Conservation (phyloP, 2,888 invertebrate genomes). For the Aphodius sticticus region DNA sequence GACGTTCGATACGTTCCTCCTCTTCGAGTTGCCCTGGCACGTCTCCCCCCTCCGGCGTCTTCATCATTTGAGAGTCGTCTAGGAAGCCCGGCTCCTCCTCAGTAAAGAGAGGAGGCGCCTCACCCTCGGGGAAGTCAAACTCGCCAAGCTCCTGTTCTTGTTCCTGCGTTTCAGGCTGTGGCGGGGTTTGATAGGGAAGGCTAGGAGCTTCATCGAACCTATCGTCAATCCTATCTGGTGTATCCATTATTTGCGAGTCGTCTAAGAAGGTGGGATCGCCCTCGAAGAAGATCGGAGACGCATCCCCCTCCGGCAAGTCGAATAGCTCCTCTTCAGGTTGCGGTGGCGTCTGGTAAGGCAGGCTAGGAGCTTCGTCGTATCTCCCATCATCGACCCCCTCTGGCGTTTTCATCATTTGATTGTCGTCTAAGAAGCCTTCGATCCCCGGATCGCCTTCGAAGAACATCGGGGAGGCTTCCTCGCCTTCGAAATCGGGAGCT, state of each 20-base stretch:
- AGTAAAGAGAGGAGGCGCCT: too few species aligned
- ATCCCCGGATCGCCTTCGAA: too few species aligned
- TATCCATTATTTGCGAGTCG: conserved; percentile 23
- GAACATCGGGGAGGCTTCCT: too few species aligned
- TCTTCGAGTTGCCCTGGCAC: not conserved
- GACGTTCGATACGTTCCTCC: not conserved
- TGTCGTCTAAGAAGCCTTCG: too few species aligned
- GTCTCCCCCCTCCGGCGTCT: not conserved
- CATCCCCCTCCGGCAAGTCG: conserved; percentile 20
- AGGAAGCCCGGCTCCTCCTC: not conserved
- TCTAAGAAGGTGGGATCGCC: conserved; percentile 25
- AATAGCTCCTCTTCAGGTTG: conserved; percentile 9
- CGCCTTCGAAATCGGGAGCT: not conserved
- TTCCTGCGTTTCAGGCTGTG: not conserved
- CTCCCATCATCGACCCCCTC: not conserved
- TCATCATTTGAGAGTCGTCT: not conserved
- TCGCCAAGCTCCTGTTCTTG: not conserved
- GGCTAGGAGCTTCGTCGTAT: conserved; percentile 24
- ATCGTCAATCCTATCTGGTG: not conserved
- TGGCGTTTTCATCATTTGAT: conserved; percentile 14
- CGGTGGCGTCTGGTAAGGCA: conserved; percentile 31
- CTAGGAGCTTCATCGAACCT: conserved; percentile 21
- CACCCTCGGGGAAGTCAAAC: not conserved
- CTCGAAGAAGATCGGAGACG: conserved; percentile 27
- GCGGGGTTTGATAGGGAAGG: conserved; percentile 35